Percentiles rank a stretch among this genome's conserved stretches.
Evolutionary conservation across 2,888 invertebrate species (phyloP).

Genomic region (Xestoiulus laeticollis): DNA sequence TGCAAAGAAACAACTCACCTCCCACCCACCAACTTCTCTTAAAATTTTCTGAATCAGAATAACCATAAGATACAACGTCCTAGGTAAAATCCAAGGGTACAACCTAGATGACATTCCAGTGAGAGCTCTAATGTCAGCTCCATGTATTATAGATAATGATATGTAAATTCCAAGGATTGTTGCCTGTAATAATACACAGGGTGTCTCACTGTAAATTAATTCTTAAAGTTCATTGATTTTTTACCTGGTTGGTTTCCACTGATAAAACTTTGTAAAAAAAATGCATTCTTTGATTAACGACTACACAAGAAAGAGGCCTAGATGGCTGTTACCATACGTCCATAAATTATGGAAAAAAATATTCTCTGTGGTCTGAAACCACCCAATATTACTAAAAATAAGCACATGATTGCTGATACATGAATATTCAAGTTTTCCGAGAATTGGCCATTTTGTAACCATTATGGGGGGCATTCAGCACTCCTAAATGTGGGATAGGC

Average conservation of each 20-base stretch:
- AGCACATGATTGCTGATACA: not conserved
- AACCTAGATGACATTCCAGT: constrained; percentile 1
- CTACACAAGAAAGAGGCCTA: not conserved
- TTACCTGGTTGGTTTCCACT: not conserved
- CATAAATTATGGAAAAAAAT: not conserved
- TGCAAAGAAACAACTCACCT: not conserved
- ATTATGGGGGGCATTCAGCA: not conserved
- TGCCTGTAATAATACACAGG: not conserved
- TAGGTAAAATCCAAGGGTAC: not conserved
- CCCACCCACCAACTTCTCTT: not conserved
- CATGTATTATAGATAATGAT: not conserved
- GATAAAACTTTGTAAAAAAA: constrained; percentile 3
- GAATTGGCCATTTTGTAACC: not conserved
- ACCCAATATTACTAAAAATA: constrained; percentile 24
- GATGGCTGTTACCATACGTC: not conserved
- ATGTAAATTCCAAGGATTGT: not conserved
- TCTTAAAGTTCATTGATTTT: constrained; percentile 27
- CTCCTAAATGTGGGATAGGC: not conserved
- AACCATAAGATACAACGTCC: not conserved
- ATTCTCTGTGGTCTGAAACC: not conserved
- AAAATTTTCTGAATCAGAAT: not conserved
- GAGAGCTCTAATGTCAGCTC: not conserved
- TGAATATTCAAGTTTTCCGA: not conserved
- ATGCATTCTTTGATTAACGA: constrained; percentile 29
- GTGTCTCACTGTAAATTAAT: constrained; percentile 11